A percentile compares a stretch with the other conserved stretches of the same genome.
phyloP scores from a whole-genome alignment of 2,888 invertebrate species.

The Ceramica pisi region DNA sequence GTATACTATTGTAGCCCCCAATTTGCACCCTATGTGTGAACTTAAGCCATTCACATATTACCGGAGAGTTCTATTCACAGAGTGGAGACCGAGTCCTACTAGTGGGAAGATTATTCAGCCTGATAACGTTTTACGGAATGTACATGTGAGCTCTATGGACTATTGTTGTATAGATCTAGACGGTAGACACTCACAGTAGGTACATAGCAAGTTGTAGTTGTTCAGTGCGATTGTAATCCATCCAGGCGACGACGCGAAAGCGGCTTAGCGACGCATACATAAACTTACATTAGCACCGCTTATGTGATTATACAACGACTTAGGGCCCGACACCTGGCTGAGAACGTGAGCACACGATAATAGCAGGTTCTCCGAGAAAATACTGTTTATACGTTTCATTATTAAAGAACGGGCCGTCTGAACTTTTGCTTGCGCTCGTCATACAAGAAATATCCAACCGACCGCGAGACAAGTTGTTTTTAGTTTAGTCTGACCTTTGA shows the following conservation, averaged over 20 bases:
- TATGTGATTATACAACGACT: background rate
- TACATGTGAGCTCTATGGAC: background rate
- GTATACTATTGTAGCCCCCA: too few species aligned
- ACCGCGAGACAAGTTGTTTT: too few species aligned
- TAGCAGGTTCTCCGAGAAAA: background rate
- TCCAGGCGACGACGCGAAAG: background rate
- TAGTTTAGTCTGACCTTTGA: too few species aligned
- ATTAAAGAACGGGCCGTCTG: too few species aligned
- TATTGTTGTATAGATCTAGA: background rate
- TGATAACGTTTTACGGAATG: background rate
- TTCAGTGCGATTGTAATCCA: constrained; percentile 1
- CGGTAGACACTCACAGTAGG: background rate
- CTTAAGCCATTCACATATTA: too few species aligned
- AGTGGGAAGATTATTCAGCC: background rate
- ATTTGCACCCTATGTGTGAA: too few species aligned
- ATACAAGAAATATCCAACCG: too few species aligned
- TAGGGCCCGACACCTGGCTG: background rate
- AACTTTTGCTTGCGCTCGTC: too few species aligned
- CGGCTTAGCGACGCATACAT: constrained; percentile 6
- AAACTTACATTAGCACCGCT: constrained; percentile 9
- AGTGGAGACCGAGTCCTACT: background rate
- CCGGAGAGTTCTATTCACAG: background rate
- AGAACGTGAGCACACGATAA: background rate
- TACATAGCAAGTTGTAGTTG: background rate
- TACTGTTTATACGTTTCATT: too few species aligned